Conservation (phyloP, 2,113 vertebrate genomes). For the Aldabrachelys gigantea region DNA sequence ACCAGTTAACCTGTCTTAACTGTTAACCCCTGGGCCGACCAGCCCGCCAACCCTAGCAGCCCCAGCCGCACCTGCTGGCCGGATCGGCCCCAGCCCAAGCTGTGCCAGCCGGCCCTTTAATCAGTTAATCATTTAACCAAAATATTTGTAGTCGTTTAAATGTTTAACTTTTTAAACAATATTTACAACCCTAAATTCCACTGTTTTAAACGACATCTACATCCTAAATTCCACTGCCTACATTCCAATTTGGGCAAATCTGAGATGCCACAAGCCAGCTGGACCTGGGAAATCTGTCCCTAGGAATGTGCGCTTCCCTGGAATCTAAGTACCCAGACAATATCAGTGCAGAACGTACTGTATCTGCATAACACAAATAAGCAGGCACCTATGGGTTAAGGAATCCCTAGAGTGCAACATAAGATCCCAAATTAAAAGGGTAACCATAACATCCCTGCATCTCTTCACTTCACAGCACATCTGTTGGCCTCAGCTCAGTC, state of each 20-base stretch:
- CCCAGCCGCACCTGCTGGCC: no score
- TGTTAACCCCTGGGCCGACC: no score
- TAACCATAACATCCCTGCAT: not conserved
- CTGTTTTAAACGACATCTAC: no score
- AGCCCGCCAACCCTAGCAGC: no score
- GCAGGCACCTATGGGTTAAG: not conserved
- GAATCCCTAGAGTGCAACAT: not conserved
- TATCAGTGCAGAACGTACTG: not conserved
- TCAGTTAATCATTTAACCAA: no score
- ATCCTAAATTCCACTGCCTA: no score
- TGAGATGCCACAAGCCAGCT: not conserved
- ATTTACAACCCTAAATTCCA: no score
- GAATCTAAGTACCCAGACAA: not conserved
- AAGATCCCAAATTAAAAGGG: not conserved
- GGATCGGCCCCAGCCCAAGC: no score
- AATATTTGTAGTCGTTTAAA: no score
- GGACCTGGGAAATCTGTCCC: not conserved
- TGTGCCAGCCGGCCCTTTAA: no score
- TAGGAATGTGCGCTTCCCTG: not conserved
- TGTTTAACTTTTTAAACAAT: no score
- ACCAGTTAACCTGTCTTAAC: no score
- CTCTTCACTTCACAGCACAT: not conserved
- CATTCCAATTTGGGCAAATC: not conserved
- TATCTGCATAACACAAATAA: not conserved
- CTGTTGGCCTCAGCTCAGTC: not conserved